Base-by-base conservation (phyloP, 1,140 invertebrate genomes). In the Drosophila aff. region DNA sequence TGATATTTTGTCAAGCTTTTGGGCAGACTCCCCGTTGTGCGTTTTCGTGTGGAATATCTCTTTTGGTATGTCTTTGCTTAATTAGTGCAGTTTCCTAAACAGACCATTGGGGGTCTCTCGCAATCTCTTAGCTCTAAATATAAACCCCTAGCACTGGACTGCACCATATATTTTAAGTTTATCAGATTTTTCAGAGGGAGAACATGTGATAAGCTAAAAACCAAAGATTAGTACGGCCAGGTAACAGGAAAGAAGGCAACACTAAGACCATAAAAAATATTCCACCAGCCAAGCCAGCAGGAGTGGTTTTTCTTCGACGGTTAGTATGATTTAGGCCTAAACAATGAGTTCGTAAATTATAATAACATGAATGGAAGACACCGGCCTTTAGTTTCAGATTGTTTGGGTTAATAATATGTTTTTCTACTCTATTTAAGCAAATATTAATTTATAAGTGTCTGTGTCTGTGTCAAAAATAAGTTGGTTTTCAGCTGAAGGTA, bases 131-230 rank as follows among this genome's bases (percentile, higher is more conserved):
- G 43, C 53, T 77, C 74, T 62, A 78, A 61, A 68, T 69, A 57
- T 77, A 62, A 50, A 23, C 3, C 13, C 38, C 2, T 11, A 21
- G 31, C 15, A 11, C 52, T 31, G 33, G 44, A 36, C 47, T 31
- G 21, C 40, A 18, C 31, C 65, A 53, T 77, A 78, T 62, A 77
- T 77, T 77, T 66, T 23, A 28, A 46, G 53, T 69, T 77, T 78
- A 77, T 77, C 64, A 77, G 75, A 77, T 77, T 77, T 77, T 10
- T 36, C 13, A 28, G 38, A 31, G 38, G 38, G 49, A 62, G 47
- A 77, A 57, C 75, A 77, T 26, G 64, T 78, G 75, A 78, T 78
- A 78, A 78, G 64, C 64, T 8, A 21, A 40, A 57, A 76, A 38
- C 55, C 18, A n/a, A 44, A 69, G 75, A 77, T 77, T 69, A 77